Evolutionary conservation across 2,797 vertebrate species (phyloP), one percentile per base, ranked within the genome.

Genomic region (Rhincodon typus): DNA sequence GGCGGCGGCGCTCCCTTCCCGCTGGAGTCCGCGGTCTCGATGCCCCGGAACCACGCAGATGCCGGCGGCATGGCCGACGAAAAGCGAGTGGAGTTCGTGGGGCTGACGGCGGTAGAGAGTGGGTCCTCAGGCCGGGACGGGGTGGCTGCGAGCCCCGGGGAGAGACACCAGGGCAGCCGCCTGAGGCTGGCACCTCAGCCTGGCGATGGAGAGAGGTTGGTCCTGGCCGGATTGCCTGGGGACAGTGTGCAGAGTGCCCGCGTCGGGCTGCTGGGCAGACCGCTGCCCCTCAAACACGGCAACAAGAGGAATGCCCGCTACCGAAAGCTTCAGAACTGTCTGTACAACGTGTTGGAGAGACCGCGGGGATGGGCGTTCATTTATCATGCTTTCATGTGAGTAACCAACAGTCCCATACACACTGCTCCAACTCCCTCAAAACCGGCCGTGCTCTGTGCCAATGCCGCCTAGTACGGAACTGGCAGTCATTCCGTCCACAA

Each of bases 321-420:
- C 98, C 97, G 99, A 96, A 98, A 98, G 97, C 97, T 99, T 34
- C 99, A 99, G 96, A 99, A 99, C 97, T 99, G 97, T 96, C 97
- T 99, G 96, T 99, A 99, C 98, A 99, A 99, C 97, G 98, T 99
- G 96, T 98, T 99, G 97, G 99, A 99, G 96, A 98, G 99, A 97
- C 99, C 99, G 62, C 97, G 99, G 96, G 99, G 99, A 97, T 99
- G 99, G 98, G 99, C 99, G 8, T 99, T 99, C 98, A 97, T 99
- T 97, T 99, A 99, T 97, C 99, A 99, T 96, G 99, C 98, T 34
- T 99, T 99, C 98, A 99, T 99, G 99, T 99, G 97, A 99, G 99
- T 98, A 97, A 96, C 96, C n/a, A 93, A 96, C 96, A 96, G 42
- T 46, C 23, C 62, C 86, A 74, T 95, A 57, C 46, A 2, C n/a